Evolutionary conservation across 2,888 invertebrate species (phyloP), one percentile per base, ranked within the genome.

Genomic region (Hypsopygia costalis): DNA sequence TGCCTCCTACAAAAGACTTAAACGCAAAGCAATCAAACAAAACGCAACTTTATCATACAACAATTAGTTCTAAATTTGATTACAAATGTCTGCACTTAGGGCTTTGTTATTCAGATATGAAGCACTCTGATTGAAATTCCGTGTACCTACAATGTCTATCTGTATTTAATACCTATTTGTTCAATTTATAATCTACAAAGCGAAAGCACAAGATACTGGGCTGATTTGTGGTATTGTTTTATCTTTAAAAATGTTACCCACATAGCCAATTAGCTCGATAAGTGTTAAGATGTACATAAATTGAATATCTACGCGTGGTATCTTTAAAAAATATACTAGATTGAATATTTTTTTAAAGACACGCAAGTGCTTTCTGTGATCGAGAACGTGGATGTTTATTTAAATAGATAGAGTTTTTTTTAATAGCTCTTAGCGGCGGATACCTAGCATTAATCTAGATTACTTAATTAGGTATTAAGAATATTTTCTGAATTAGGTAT

Each of bases 121-220:
- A 6, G 5, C 28, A 11, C 22, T 64, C 78, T 87, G 87, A 88
- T 88, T 88, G 87, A 88, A 86, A 87, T 87, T 88, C 87, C 86
- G 65, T 88, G 87, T 86, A 79, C 75, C 71, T 74, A 75, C 82
- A 78, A 75, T 81, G 81, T 83, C 75, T 76, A 79, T 73, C 69
- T 61, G 66, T 64, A 72, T 66, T 70, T 69, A 69, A 67, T 75
- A 71, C 71, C 73, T 78, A 81, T 80, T 79, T 77, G 76, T 69
- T 72, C 61, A 60, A 71, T 72, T 77, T 78, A 77, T 75, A 75
- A 75, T 78, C 72, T 75, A 71, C 71, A 69, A 69, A 67, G 74
- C 69, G 76, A 71, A 75, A 72, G 55, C 49, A 47, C 47, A 53
- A 62, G 66, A 69, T 69, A 65, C 53, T 51, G 51, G 44, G 55